Conservation (phyloP, 2,113 vertebrate species). For the Mionectes macconnelli region DNA sequence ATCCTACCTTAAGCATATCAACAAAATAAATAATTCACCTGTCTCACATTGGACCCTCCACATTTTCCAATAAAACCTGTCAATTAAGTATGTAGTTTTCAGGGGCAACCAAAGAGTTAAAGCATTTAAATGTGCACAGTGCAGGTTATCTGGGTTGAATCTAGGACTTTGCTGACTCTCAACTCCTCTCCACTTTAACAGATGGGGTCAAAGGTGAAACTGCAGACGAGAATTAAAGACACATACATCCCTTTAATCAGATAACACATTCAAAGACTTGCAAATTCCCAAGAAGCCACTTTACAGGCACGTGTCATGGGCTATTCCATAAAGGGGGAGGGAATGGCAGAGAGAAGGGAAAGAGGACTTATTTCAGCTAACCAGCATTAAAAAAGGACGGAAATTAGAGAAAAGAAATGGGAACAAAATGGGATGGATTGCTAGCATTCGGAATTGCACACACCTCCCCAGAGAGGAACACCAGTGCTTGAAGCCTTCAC, state of each 20-base stretch:
- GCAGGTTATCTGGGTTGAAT: constrained; percentile 55
- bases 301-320: constrained; percentile 56
- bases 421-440: constrained; percentile 57
- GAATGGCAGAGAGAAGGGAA: background rate
- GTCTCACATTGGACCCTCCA: background rate
- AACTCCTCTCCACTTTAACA: constrained; percentile 55
- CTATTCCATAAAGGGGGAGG: constrained; percentile 12
- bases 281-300: constrained; percentile 77
- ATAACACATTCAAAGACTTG: constrained; percentile 72
- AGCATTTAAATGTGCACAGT: background rate
- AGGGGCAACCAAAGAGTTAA: background rate
- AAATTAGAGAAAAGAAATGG: constrained; percentile 56
- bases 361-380: background rate
- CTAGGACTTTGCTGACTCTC: constrained; percentile 67
- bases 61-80: background rate
- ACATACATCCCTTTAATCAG: constrained; percentile 75
- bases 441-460: constrained; percentile 42
- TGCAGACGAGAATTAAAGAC: constrained; percentile 73
- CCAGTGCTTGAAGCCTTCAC: constrained; percentile 66
- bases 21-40: background rate
- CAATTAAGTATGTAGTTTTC: background rate
- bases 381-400: constrained; percentile 2
- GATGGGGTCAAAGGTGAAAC: constrained; percentile 70
- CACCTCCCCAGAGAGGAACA: constrained; percentile 70
- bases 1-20: background rate